Conservation (phyloP, 2,113 vertebrate species). For the Carassius carassius region DNA sequence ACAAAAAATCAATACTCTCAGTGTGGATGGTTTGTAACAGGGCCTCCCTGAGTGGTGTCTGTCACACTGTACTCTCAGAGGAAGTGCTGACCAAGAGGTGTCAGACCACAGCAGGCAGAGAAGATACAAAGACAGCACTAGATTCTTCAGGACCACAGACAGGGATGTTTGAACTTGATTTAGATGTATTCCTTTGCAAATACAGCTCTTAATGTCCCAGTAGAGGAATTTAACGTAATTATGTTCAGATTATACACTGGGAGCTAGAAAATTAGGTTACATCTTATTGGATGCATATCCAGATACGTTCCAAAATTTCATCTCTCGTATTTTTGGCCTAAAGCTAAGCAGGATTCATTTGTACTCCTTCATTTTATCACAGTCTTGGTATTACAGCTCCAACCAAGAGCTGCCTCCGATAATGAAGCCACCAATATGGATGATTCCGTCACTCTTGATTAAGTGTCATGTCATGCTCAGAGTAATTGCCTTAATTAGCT, state of each 20-base stretch:
- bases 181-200: conserved; percentile 8
- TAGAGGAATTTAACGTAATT: neutral
- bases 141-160: conserved; percentile 67
- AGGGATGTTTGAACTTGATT: conserved; percentile 48
- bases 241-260: conserved; percentile 5
- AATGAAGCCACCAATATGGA: conserved; percentile 78
- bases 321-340: conserved; percentile 2
- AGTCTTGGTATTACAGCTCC: neutral
- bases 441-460: conserved; percentile 79
- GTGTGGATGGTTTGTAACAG: conserved; percentile 71
- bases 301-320: neutral
- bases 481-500: conserved; percentile 95
- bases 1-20: conserved; percentile 72
- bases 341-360: neutral
- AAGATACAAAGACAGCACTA: conserved; percentile 17
- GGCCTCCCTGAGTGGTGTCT: conserved; percentile 69
- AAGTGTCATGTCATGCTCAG: conserved; percentile 79
- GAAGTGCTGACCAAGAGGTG: conserved; percentile 71
- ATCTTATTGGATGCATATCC: neutral
- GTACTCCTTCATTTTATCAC: neutral
- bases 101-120: conserved; percentile 65
- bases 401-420: conserved; percentile 63
- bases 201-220: neutral
- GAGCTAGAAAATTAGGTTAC: neutral
- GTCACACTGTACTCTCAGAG: conserved; percentile 67